phyloP scores from a whole-genome alignment of 1,140 invertebrate genomes.

The Oncopeltus fasciatus region DNA sequence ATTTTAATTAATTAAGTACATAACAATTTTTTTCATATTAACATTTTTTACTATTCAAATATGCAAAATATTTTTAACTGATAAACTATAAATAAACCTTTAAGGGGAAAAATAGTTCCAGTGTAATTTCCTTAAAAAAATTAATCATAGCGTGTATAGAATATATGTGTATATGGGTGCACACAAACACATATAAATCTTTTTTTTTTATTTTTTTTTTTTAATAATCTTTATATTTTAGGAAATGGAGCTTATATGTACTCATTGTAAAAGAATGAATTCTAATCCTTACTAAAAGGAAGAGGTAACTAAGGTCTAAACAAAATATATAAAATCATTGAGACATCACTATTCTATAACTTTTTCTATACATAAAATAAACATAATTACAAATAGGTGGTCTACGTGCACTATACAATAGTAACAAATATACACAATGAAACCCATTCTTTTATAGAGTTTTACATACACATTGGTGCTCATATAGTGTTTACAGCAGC shows the following conservation, averaged over 20 bases:
- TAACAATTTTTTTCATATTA: background rate
- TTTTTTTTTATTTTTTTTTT: background rate
- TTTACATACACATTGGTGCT: constrained; percentile 6
- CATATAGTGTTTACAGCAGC: constrained; percentile 1
- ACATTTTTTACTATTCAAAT: background rate
- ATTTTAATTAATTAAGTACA: background rate
- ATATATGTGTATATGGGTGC: background rate
- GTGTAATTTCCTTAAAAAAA: background rate
- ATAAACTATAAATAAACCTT: background rate
- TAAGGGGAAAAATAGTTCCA: background rate
- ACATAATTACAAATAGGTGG: background rate
- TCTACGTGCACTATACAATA: constrained; percentile 4
- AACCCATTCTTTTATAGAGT: constrained; percentile 2
- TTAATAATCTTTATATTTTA: background rate
- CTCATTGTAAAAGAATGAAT: too few relatives aligned
- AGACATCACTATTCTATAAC: background rate
- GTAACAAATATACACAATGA: constrained; percentile 5
- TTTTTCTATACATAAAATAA: background rate
- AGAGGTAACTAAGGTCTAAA: constrained; percentile 1
- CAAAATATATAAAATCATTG: background rate
- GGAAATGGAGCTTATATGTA: background rate
- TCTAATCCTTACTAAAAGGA: constrained; percentile 3
- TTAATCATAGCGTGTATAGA: background rate
- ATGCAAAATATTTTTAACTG: background rate
- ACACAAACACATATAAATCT: background rate